phyloP scores from a whole-genome alignment of 2,888 invertebrate species.

The Harpalus rubripes region DNA sequence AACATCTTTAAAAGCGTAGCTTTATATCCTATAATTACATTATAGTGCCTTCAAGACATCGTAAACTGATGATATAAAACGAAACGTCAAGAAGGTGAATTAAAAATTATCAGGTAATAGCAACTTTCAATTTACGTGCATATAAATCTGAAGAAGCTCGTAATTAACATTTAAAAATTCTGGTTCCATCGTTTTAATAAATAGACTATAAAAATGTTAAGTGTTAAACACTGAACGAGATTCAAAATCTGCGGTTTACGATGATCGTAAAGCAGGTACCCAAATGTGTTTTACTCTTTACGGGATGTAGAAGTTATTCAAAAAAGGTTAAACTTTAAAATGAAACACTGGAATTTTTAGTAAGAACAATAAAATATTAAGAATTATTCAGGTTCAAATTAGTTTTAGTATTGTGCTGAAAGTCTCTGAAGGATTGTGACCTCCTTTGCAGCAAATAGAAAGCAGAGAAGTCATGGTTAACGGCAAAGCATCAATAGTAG shows the following conservation, averaged over 20 bases:
- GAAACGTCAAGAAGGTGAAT: conserved; percentile 8
- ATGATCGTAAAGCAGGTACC: background rate
- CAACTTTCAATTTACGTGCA: conserved; percentile 11
- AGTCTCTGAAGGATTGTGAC: no score
- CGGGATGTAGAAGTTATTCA: background rate
- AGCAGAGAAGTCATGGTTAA: no score
- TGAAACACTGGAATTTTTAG: background rate
- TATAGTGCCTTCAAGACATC: background rate
- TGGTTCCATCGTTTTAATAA: conserved; percentile 15
- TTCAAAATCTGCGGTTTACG: conserved; percentile 30
- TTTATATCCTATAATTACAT: conserved; percentile 15
- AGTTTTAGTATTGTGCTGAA: no score
- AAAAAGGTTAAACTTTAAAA: background rate
- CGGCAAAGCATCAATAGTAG: no score
- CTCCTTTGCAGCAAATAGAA: no score
- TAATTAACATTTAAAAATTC: conserved; percentile 21
- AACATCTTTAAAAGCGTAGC: background rate
- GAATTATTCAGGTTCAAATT: no score
- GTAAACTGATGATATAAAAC: conserved; percentile 17
- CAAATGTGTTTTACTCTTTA: background rate
- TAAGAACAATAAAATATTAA: no score
- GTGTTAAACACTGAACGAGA: conserved; percentile 25
- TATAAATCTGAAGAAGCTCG: conserved; percentile 11
- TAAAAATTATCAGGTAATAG: conserved; percentile 18
- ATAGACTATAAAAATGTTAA: conserved; percentile 33